Percentiles rank a stretch among this genome's conserved stretches.
phyloP scores from a whole-genome alignment of 2,113 vertebrate species.

The Micronisus gabar region DNA sequence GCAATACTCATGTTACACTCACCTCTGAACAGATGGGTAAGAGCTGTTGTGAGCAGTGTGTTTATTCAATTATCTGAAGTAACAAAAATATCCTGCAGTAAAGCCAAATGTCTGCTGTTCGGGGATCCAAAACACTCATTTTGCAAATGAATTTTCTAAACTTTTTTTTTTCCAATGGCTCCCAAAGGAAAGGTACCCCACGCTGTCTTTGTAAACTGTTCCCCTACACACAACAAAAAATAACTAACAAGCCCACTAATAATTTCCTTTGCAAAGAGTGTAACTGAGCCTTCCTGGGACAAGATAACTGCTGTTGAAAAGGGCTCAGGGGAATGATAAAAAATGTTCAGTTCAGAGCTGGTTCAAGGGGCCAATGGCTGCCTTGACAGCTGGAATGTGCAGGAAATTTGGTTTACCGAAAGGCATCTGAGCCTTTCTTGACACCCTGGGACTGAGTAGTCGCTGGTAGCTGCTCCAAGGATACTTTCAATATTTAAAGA shows the following conservation, averaged over 20 bases:
- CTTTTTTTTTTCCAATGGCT: neutral
- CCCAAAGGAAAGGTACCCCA: neutral
- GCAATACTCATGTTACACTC: neutral
- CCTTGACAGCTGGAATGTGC: conserved; percentile 24
- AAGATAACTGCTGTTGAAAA: neutral
- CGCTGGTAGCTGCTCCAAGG: neutral
- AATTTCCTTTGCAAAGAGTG: neutral
- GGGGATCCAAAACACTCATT: neutral
- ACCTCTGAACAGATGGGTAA: neutral
- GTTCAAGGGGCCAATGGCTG: neutral
- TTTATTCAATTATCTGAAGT: neutral
- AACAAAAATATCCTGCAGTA: neutral
- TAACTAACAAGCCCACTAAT: neutral
- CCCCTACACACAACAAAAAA: neutral
- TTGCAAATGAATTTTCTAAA: neutral
- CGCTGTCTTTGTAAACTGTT: neutral
- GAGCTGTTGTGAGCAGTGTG: neutral
- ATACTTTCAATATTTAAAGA: neutral
- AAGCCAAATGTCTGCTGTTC: neutral
- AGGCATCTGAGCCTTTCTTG: neutral
- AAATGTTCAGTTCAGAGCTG: neutral
- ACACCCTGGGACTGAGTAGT: neutral
- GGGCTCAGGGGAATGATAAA: neutral
- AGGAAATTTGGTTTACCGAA: neutral
- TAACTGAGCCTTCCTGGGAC: neutral